phyloP scores from a whole-genome alignment of 92 coral and sea anemone species.

The Blastomussa wellsi region DNA sequence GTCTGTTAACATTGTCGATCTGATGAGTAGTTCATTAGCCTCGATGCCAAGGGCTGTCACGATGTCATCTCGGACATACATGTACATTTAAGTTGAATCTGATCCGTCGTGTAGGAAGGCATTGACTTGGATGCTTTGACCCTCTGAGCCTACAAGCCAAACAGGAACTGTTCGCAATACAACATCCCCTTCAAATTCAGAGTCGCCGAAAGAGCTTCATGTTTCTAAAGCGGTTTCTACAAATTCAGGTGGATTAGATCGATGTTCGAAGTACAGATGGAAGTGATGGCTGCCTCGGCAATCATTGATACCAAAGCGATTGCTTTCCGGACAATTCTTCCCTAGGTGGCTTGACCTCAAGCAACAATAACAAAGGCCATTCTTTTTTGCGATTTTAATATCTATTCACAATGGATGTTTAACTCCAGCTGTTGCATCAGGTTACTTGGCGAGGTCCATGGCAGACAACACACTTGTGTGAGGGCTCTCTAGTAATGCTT shows the following conservation, averaged over 20 bases:
- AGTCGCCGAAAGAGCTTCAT: conserved; percentile 38
- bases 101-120: no score
- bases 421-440: background rate
- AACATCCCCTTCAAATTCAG: conserved; percentile 36
- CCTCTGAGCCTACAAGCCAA: background rate
- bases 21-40: no score
- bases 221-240: conserved; percentile 3
- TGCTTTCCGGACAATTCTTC: conserved; percentile 26
- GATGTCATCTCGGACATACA: no score
- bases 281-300: conserved; percentile 48
- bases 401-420: background rate
- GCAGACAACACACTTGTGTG: conserved; percentile 6
- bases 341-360: conserved; percentile 29
- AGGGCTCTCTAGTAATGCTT: background rate
- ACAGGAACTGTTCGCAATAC: conserved; percentile 8
- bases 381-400: conserved; percentile 1
- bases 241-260: background rate
- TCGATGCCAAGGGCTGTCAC: no score
- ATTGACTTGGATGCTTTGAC: no score
- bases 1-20: no score
- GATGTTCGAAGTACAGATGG: conserved; percentile 18
- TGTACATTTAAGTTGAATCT: no score
- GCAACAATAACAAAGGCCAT: no score
- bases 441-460: conserved; percentile 11
- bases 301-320: conserved; percentile 25